Percentiles rank a stretch among this genome's conserved stretches.
phyloP scores from a whole-genome alignment of 2,888 invertebrate genomes.

The Poecilus cupreus region DNA sequence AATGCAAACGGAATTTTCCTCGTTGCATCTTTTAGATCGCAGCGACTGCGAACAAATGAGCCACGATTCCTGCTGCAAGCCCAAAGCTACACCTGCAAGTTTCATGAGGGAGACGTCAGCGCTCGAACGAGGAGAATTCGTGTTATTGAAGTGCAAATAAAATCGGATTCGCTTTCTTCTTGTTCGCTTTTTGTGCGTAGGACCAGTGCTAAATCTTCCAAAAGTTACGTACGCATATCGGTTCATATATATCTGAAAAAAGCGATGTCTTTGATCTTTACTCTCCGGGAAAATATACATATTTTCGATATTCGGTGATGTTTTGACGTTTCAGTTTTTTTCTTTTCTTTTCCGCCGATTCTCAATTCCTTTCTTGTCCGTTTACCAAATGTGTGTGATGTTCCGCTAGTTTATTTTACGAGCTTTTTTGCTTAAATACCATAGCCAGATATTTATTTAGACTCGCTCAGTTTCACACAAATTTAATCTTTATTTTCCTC shows the following conservation, averaged over 20 bases:
- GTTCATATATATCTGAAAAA: slow-evolving; percentile 44
- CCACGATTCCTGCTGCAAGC: slow-evolving; percentile 37
- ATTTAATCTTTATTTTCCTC: slow-evolving; percentile 52
- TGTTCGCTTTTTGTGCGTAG: slow-evolving; percentile 20
- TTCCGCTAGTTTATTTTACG: slow-evolving; percentile 34
- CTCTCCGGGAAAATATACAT: slow-evolving; percentile 50
- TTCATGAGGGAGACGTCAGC: slow-evolving; percentile 43
- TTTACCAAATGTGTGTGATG: slow-evolving; percentile 22
- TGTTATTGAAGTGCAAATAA: slow-evolving; percentile 54
- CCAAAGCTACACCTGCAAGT: slow-evolving; percentile 43
- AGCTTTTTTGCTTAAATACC: slow-evolving; percentile 15
- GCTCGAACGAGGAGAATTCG: slow-evolving; percentile 5
- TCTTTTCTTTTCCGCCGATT: not conserved
- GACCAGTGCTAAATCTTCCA: slow-evolving; percentile 36
- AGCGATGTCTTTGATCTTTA: slow-evolving; percentile 57
- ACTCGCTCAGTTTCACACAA: not conserved
- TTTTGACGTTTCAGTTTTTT: slow-evolving; percentile 53
- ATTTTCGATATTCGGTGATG: slow-evolving; percentile 56
- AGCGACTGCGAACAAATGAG: slow-evolving; percentile 10
- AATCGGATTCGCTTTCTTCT: slow-evolving; percentile 36
- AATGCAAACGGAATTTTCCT: slow-evolving; percentile 38
- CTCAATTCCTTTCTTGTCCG: not conserved
- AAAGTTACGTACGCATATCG: slow-evolving; percentile 53
- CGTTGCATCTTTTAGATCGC: slow-evolving; percentile 47
- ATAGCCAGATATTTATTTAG: not conserved